Evolutionary conservation across 1,140 invertebrate genomes (phyloP).

Genomic region (Rhynchophorus ferrugineus): DNA sequence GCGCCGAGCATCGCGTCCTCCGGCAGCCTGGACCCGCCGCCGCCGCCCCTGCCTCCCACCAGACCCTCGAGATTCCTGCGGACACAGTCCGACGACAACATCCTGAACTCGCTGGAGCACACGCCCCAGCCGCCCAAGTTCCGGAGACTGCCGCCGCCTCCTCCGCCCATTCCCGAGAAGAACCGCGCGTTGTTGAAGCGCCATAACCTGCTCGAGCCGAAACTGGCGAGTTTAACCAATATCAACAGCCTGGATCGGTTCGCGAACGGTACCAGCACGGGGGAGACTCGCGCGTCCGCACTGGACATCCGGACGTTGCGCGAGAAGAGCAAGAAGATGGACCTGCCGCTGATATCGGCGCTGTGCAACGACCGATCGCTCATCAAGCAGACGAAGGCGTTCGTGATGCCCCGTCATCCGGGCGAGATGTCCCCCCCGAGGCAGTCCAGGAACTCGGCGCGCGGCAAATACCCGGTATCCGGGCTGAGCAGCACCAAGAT

Average conservation of each 20-base stretch:
- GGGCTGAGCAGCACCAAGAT: conserved; percentile 52
- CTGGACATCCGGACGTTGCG: conserved; percentile 72
- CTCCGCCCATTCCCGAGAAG: conserved; percentile 45
- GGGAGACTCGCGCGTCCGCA: conserved; percentile 35
- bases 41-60: conserved; percentile 47
- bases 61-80: conserved; percentile 51
- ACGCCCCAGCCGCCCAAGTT: conserved; percentile 51
- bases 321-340: conserved; percentile 79
- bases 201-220: conserved; percentile 17
- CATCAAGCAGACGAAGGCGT: conserved; percentile 77
- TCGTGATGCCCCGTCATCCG: conserved; percentile 62
- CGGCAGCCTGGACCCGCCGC: conserved; percentile 51
- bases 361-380: conserved; percentile 82
- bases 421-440: conserved; percentile 31
- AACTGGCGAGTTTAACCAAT: conserved; percentile 15
- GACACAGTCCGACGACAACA: conserved; percentile 70
- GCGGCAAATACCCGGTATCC: conserved; percentile 53
- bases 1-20: conserved; percentile 46
- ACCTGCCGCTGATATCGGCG: conserved; percentile 80
- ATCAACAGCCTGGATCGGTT: conserved; percentile 7
- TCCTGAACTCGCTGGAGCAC: conserved; percentile 50
- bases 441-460: conserved; percentile 29
- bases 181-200: conserved; percentile 12
- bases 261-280: conserved; percentile 3
- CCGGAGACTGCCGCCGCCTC: conserved; percentile 61